Base-by-base conservation (phyloP, 2,888 invertebrate genomes). In the Drosophila pseudotakahashii region DNA sequence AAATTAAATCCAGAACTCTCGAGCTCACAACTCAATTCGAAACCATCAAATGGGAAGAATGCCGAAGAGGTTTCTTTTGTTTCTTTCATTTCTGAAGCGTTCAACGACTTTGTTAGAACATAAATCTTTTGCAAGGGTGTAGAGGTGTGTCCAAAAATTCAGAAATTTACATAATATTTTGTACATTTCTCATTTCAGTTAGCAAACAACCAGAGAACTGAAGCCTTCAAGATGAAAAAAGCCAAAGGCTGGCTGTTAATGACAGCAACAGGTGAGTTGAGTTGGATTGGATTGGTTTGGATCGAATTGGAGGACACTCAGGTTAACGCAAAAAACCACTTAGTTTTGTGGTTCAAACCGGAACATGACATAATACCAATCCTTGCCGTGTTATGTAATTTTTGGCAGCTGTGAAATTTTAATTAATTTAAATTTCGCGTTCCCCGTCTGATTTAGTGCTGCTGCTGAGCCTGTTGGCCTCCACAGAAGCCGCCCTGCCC, bases 221-320 rank as follows among this genome's bases (percentile, higher is more conserved):
- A 60, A 57, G 77, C 47, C 75, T 54, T 48, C 76, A 84, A 71
- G 58, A 94, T 94, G 93, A 93, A 92, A 90, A 92, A 92, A 89
- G 93, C 92, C 89, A 93, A 93, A 89, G 91, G 93, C 88, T 93
- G 93, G 93, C 91, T 93, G 79, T 91, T 93, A 37, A 89, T 93
- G 85, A 92, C 93, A 89, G 80, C 80, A 64, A 92, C 93, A 90
- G 93, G 93, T 94, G 89, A 91, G 92, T 80, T 14, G 39, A 36
- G 16, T 45, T 37, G 32, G 47, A 62, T 42, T 37, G 36, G 50
- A 60, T 48, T 60, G 60, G 37, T 2, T 19, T 19, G 19, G 19
- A 48, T 51, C 37, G 51, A 62, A 57, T 58, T 60, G 75, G 64
- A 76, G 74, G 77, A 76, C 45, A 59, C 39, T 41, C 30, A 37